Conservation (phyloP, 1,140 invertebrate species). For the Saccostrea glomerata region DNA sequence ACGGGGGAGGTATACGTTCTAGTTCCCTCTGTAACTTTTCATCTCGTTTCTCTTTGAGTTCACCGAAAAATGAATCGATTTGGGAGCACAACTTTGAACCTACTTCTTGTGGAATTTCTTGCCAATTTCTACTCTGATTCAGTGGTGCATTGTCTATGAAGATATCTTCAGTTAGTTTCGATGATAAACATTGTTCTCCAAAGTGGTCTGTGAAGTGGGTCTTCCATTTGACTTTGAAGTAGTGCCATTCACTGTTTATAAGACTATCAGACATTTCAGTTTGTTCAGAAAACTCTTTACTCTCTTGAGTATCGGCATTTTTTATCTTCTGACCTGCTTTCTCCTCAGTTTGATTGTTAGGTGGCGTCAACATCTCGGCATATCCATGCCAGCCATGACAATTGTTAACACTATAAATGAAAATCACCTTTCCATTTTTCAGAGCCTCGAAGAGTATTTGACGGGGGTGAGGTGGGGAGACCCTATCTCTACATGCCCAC, state of each 20-base stretch:
- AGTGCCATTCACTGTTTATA: constrained; percentile 57
- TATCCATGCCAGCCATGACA: constrained; percentile 74
- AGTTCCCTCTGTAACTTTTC: constrained; percentile 50
- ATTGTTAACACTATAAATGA: constrained; percentile 73
- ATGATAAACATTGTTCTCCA: constrained; percentile 69
- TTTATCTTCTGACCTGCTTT: not conserved
- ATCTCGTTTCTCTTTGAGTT: constrained; percentile 53
- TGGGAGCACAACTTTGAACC: constrained; percentile 63
- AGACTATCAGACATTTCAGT: not conserved
- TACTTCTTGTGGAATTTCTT: constrained; percentile 61
- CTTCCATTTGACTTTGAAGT: constrained; percentile 68
- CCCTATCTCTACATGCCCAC: constrained; percentile 69
- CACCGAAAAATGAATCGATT: constrained; percentile 59
- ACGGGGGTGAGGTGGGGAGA: constrained; percentile 62
- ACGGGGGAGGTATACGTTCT: constrained; percentile 55
- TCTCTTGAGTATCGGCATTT: not conserved
- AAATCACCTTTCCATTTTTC: constrained; percentile 58
- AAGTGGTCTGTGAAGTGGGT: constrained; percentile 60
- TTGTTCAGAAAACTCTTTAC: not conserved
- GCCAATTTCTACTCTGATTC: constrained; percentile 73
- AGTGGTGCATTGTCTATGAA: constrained; percentile 52
- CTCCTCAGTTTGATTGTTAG: not conserved
- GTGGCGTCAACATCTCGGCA: constrained; percentile 58
- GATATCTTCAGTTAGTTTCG: constrained; percentile 61
- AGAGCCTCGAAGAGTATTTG: constrained; percentile 60